Percentiles rank a stretch among this genome's conserved stretches.
Conservation (phyloP, 2,888 invertebrate genomes). For the Caenorhabditis sp. region DNA sequence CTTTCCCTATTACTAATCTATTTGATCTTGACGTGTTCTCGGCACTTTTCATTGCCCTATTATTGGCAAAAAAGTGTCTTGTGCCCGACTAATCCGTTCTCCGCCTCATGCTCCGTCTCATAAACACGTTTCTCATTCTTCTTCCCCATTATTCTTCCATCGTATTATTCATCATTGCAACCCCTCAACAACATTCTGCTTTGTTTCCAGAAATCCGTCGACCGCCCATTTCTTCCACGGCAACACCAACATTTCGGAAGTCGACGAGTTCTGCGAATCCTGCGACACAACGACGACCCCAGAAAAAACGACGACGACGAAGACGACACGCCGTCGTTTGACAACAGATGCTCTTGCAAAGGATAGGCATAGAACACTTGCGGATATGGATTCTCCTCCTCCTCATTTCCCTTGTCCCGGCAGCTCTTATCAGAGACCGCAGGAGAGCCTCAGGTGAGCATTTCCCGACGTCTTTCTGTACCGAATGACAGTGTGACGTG, state of each 20-base stretch:
- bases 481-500: neutral
- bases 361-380: constrained; percentile 68
- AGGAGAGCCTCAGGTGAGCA: constrained; percentile 46
- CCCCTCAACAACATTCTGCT: neutral
- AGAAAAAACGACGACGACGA: constrained; percentile 44
- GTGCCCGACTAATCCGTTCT: constrained; percentile 14
- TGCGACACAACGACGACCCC: constrained; percentile 50
- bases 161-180: constrained; percentile 11
- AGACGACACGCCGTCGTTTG: constrained; percentile 50
- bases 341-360: constrained; percentile 67
- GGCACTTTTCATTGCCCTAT: constrained; percentile 12
- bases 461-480: neutral
- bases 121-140: constrained; percentile 22
- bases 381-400: constrained; percentile 62
- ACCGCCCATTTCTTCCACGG: constrained; percentile 12
- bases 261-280: constrained; percentile 29
- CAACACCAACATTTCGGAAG: constrained; percentile 31
- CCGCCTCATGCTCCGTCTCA: constrained; percentile 12
- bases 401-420: constrained; percentile 55
- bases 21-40: constrained; percentile 31
- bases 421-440: constrained; percentile 47
- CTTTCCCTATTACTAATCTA: constrained; percentile 34
- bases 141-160: constrained; percentile 15
- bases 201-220: constrained; percentile 31
- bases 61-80: constrained; percentile 26